Percentiles rank a stretch among this genome's conserved stretches.
phyloP scores from a whole-genome alignment of 2,113 vertebrate species.

The Thermophis baileyi region DNA sequence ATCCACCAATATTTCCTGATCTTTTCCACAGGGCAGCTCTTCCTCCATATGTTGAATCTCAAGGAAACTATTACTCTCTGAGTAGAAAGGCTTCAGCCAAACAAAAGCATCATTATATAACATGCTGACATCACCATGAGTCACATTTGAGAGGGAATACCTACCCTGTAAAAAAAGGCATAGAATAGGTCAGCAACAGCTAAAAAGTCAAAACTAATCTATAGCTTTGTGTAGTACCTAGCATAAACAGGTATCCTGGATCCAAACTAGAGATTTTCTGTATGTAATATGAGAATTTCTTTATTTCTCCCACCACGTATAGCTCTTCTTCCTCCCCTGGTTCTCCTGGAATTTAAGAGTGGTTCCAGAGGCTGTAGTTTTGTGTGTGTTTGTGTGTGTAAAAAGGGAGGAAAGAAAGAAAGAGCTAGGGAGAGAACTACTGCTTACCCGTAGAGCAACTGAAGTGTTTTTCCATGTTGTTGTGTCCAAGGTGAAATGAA shows the following conservation, averaged over 20 bases:
- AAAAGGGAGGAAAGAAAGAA: no score
- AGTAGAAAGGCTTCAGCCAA: conserved; percentile 66
- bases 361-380: neutral
- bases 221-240: neutral
- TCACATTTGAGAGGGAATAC: rapidly evolving
- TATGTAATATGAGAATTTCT: neutral
- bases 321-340: neutral
- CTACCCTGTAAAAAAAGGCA: conserved; percentile 36
- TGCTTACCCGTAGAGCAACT: conserved; percentile 54
- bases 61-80: conserved; percentile 59
- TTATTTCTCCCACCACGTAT: neutral
- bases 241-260: neutral
- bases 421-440: neutral
- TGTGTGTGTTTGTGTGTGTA: neutral
- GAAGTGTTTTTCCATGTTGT: conserved; percentile 34
- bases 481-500: conserved; percentile 55
- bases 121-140: rapidly evolving
- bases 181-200: neutral
- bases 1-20: conserved; percentile 59
- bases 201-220: neutral
- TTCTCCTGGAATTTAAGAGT: neutral
- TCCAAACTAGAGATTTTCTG: neutral
- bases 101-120: neutral
- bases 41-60: conserved; percentile 36
- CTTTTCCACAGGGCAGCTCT: conserved; percentile 45